Conservation (phyloP, 2,888 invertebrate genomes). For the Napeogenes sylphis region DNA sequence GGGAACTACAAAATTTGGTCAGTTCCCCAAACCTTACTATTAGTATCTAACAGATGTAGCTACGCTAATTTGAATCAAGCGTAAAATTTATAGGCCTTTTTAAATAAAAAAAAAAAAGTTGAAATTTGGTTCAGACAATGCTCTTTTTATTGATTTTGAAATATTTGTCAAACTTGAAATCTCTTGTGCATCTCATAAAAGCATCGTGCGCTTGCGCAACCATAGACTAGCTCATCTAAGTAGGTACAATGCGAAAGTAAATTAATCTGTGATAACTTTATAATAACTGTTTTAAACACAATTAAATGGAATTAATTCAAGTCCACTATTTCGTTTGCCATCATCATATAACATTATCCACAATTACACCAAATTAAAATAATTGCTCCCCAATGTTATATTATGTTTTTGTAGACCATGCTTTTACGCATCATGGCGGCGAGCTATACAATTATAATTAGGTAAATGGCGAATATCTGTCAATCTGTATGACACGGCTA, state of each 20-base stretch:
- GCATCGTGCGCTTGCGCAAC: background rate
- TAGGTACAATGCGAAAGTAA: background rate
- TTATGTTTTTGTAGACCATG: constrained; percentile 21
- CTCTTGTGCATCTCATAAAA: no score
- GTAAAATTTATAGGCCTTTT: no score
- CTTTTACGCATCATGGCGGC: constrained; percentile 39
- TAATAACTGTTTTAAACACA: background rate
- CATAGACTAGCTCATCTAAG: background rate
- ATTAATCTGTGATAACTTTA: background rate
- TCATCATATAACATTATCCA: background rate
- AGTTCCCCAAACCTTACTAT: background rate
- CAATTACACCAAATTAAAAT: constrained; percentile 10
- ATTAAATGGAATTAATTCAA: background rate
- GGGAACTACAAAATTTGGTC: constrained; percentile 1
- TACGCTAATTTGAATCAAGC: no score
- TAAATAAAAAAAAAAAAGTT: no score
- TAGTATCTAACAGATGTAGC: no score
- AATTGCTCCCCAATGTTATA: background rate
- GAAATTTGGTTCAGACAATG: no score
- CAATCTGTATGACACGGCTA: constrained; percentile 50
- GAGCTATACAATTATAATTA: constrained; percentile 49
- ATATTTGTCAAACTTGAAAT: no score
- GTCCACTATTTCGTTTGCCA: constrained; percentile 1
- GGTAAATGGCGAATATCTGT: constrained; percentile 43
- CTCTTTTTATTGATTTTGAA: no score